A percentile compares a stretch with the other conserved stretches of the same genome.
These are phyloP conservation scores for Drosophila teissieri DNA, from an alignment of 1,140 invertebrate species.

Conservation along the genomic window DNA sequence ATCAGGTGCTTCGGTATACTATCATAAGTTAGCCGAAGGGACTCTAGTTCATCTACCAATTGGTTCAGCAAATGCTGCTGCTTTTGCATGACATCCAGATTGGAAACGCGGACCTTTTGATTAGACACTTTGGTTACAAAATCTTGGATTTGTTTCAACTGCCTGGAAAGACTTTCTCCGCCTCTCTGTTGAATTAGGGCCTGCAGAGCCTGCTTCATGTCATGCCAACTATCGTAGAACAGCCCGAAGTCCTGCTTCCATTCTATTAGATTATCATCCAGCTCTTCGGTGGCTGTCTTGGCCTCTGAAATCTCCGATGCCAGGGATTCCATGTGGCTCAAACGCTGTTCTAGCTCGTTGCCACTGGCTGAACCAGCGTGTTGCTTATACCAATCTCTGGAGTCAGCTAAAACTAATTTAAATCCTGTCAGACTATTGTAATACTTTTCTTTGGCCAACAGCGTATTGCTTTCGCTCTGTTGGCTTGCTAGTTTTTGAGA, in stretches of 20 bases:
- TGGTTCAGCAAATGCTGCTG: constrained; percentile 83
- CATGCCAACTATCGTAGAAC: constrained; percentile 83
- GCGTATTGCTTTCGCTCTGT: constrained; percentile 46
- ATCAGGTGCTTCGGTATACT: constrained; percentile 59
- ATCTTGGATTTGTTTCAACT: constrained; percentile 58
- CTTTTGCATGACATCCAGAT: constrained; percentile 81
- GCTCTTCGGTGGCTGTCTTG: constrained; percentile 52
- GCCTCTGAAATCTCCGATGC: constrained; percentile 72
- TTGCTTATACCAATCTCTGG: constrained; percentile 83
- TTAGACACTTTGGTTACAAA: constrained; percentile 83
- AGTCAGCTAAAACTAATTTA: constrained; percentile 80
- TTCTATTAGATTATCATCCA: constrained; percentile 66
- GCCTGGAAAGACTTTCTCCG: constrained; percentile 55
- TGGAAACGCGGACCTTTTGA: constrained; percentile 86
- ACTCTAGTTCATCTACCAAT: constrained; percentile 82
- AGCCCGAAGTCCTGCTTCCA: constrained; percentile 82
- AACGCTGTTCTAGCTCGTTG: constrained; percentile 74
- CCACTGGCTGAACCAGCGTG: constrained; percentile 75
- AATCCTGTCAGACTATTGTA: constrained; percentile 83
- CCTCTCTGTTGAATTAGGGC: constrained; percentile 76
- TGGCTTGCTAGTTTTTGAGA: constrained; percentile 50
- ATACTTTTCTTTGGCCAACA: constrained; percentile 77
- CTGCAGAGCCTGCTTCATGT: constrained; percentile 79
- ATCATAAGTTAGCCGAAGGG: constrained; percentile 84
- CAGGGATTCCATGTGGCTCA: constrained; percentile 81